A percentile compares a stretch with the other conserved stretches of the same genome.
phyloP scores from a whole-genome alignment of 1,140 invertebrate species.

The Medauroidea extradentata region DNA sequence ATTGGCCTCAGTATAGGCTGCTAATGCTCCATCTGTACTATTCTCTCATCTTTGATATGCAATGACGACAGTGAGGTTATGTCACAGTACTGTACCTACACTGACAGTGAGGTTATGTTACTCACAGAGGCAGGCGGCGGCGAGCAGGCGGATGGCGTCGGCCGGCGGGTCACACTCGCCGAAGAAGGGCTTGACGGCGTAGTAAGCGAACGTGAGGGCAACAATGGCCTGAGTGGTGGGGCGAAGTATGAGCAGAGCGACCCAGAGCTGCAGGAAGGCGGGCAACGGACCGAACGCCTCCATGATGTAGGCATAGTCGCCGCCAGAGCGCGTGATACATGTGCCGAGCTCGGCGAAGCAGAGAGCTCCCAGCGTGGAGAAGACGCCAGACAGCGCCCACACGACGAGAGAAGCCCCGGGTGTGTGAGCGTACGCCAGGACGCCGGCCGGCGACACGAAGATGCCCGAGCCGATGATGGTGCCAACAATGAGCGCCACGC shows the following conservation, averaged over 20 bases:
- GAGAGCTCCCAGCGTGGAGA: slow-evolving; percentile 70
- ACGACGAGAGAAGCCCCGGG: slow-evolving; percentile 65
- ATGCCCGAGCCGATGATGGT: slow-evolving; percentile 82
- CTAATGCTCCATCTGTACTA: no score
- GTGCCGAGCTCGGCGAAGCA: slow-evolving; percentile 85
- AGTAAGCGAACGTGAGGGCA: slow-evolving; percentile 74
- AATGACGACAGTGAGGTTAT: no score
- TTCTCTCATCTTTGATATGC: no score
- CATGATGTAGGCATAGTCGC: slow-evolving; percentile 84
- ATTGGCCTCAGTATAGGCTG: no score
- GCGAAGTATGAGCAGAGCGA: slow-evolving; percentile 77
- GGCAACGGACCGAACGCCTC: slow-evolving; percentile 84
- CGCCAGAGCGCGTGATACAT: slow-evolving; percentile 74
- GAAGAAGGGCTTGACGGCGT: slow-evolving; percentile 79
- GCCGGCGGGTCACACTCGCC: slow-evolving; percentile 62
- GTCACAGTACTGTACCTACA: no score
- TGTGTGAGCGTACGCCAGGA: slow-evolving; percentile 57
- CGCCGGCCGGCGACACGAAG: slow-evolving; percentile 73
- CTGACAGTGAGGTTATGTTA: slow-evolving; percentile 30
- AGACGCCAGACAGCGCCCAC: slow-evolving; percentile 67
- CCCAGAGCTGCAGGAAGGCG: slow-evolving; percentile 85
- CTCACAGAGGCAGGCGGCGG: slow-evolving; percentile 76
- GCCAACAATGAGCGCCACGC: slow-evolving; percentile 81
- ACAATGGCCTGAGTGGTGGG: slow-evolving; percentile 81
- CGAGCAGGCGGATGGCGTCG: slow-evolving; percentile 56